Base-by-base conservation (phyloP, 2,888 invertebrate genomes). In the Periphyllus acericola region DNA sequence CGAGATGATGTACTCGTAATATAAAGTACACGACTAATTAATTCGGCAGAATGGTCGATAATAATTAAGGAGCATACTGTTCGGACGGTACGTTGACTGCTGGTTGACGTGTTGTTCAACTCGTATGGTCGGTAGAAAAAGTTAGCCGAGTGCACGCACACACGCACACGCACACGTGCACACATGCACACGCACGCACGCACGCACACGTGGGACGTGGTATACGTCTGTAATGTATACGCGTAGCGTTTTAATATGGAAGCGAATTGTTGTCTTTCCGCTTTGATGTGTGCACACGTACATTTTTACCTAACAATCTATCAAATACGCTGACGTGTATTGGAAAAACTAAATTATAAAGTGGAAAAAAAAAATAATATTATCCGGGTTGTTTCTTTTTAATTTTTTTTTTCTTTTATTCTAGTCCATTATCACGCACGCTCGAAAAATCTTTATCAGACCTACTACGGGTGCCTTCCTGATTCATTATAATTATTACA, bases 321-420 rank as follows among this genome's bases (percentile, higher is more conserved):
- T 36, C 80, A 40, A 80, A 80, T 9, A 25, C 36, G 60, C 60
- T 80, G 80, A 80, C 66, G 11, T 68, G 80, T 80, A 66, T 68
- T 8, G 36, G 66, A 80, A 80, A 80, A 80, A 80, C 80, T 80
- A 80, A 80, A 68, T 80, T 36, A 36, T 29, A 40, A 80, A 66
- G 52, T 19, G 29, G 34, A 68, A 80, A 80, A 80, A 68, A 80
- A 40, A 66, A 68, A 68, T n/a, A n/a, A n/a, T n/a, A n/a, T 32
- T 78, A 29, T 19, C 76, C 78, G 52, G 52, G 55, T 32, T 32
- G 32, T 78, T 78, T 78, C 46, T 17, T 52, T 76, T 46, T 19
- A 1, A 8, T 55, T 19, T 11, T 60, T 21, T 60, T 60, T 5
- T 25, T 25, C 5, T 60, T 36, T 75, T 17, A 19, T 29, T 21